Evolutionary conservation across 1,140 invertebrate species (phyloP).

Genomic region (Paralvinella palmiformis): DNA sequence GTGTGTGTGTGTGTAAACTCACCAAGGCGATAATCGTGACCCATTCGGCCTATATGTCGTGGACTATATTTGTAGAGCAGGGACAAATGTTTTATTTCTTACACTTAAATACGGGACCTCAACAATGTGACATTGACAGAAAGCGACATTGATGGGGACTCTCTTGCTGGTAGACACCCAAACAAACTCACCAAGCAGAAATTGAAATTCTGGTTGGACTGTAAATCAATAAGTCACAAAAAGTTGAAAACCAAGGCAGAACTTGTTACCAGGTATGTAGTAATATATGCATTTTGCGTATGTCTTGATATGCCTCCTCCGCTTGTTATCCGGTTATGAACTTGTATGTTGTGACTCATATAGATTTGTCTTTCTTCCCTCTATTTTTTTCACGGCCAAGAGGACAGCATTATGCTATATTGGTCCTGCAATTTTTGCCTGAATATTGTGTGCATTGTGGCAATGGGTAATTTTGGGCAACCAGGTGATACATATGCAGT

Average conservation of each 20-base stretch:
- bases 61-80: too few relatives aligned
- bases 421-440: too few relatives aligned
- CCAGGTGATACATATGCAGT: not conserved
- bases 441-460: not conserved
- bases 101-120: too few relatives aligned
- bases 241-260: constrained; percentile 2
- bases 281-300: not conserved
- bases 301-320: not conserved
- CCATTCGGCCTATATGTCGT: too few relatives aligned
- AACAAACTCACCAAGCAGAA: not conserved
- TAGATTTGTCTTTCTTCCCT: too few relatives aligned
- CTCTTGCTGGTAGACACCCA: not conserved
- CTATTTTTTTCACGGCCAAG: too few relatives aligned
- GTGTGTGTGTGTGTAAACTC: too few relatives aligned
- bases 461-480: not conserved
- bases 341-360: too few relatives aligned
- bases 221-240: not conserved
- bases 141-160: not conserved
- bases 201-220: not conserved
- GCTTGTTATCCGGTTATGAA: too few relatives aligned
- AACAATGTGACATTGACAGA: not conserved
- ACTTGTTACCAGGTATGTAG: not conserved
- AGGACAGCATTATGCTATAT: too few relatives aligned
- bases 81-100: too few relatives aligned
- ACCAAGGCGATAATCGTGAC: too few relatives aligned